Evolutionary conservation across 1,140 invertebrate genomes (phyloP).

Genomic region (Oryzaephilus surinamensis): DNA sequence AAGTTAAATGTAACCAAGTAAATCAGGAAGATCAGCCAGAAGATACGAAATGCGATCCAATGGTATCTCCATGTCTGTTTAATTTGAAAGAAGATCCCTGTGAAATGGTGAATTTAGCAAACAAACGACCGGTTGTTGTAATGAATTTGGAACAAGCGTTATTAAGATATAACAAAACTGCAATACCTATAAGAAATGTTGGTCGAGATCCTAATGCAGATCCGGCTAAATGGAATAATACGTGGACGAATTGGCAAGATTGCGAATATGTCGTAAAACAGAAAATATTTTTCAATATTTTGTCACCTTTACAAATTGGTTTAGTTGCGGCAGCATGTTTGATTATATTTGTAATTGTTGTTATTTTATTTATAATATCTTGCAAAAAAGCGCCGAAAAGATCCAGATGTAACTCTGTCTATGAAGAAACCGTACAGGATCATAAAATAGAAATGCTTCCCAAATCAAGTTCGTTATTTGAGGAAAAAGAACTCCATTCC

Average conservation of each 20-base stretch:
- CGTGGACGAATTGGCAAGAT: conserved; percentile 47
- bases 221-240: conserved; percentile 44
- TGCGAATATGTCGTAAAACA: conserved; percentile 16
- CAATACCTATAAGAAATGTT: conserved; percentile 42
- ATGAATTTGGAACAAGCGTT: conserved; percentile 39
- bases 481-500: too few relatives aligned
- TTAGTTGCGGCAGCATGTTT: conserved; percentile 23
- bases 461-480: too few relatives aligned
- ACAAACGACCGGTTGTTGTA: conserved; percentile 36
- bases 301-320: conserved; percentile 22
- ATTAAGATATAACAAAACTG: conserved; percentile 36
- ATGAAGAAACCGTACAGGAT: conserved; percentile 1
- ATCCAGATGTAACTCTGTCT: too few relatives aligned
- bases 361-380: conserved; percentile 6
- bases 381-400: conserved; percentile 2
- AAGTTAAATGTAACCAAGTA: conserved; percentile 30
- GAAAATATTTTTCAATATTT: conserved; percentile 13
- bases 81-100: conserved; percentile 66
- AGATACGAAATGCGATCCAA: conserved; percentile 40
- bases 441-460: neutral
- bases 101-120: conserved; percentile 58
- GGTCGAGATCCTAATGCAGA: conserved; percentile 43
- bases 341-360: conserved; percentile 17
- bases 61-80: conserved; percentile 55
- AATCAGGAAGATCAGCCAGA: conserved; percentile 16